Base-by-base conservation (phyloP, 2,797 vertebrate genomes). In the Galago senegalensis region DNA sequence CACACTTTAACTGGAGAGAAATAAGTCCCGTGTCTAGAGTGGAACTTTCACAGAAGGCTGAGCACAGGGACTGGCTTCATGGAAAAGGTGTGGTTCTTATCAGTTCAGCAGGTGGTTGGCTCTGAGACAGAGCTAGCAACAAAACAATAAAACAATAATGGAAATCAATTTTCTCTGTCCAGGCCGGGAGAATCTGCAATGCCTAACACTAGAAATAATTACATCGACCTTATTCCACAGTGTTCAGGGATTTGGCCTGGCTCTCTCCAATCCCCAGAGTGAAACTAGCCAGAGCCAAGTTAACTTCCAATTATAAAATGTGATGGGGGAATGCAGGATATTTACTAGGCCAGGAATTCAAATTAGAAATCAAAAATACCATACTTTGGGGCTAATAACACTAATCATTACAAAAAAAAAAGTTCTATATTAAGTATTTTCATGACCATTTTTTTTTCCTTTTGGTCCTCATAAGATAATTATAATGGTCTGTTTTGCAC, bases 231-330 rank as follows among this genome's bases (percentile, higher is more conserved):
- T 53, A 53, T 29, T 43, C 27, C 27, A 20, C 73, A 25, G 31
- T 92, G 18, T 70, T 75, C 72, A 69, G 46, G 29, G 8, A 13
- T 85, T 88, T 73, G 23, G 27, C 80, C 84, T 75, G 12, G 10
- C 0, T 79, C 21, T 79, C 10, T 72, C 34, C 72, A 77, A 69
- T 60, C 14, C n/a, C 67, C 31, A 65, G 60, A 58, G 8, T 34
- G 34, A 83, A 86, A 72, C 2, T 82, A 20, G 9, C 27, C 12
- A 84, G 37, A 85, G 27, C 3, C 61, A 95, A 49, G 40, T 58
- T 56, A 94, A 61, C 56, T 89, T 84, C 20, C 40, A 87, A 82
- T 89, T 80, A 82, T 23, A 85, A 63, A 91, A 79, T 43, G 43
- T 93, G 40, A 73, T 53, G 40, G 31, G 12, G 91, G 27, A 65